A percentile compares a stretch with the other conserved stretches of the same genome.
These are phyloP conservation scores for Callospermophilus lateralis DNA, from an alignment of 2,113 vertebrate species.

Conservation along the genomic window DNA sequence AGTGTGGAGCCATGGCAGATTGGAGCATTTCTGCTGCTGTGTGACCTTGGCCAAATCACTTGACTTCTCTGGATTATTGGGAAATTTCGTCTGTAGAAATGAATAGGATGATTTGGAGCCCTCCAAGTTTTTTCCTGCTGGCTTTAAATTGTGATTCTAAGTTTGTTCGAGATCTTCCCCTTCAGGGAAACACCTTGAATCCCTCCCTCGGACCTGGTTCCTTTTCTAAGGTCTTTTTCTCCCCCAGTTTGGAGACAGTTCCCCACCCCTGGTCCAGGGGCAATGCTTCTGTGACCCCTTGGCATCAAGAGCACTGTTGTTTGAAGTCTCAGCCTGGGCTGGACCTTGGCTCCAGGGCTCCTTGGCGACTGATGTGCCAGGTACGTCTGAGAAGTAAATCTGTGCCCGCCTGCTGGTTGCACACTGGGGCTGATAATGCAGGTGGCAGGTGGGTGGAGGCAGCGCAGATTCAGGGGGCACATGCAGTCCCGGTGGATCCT, in stretches of 20 bases:
- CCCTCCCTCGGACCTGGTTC: background rate
- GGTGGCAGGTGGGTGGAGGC: no score
- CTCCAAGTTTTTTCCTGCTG: background rate
- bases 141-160: background rate
- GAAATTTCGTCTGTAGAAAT: background rate
- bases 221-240: background rate
- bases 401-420: background rate
- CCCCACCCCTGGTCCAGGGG: background rate
- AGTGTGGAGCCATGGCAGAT: background rate
- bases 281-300: background rate
- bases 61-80: constrained; percentile 51
- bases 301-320: background rate
- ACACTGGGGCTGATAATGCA: background rate
- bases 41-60: constrained; percentile 44
- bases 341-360: background rate
- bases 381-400: no score
- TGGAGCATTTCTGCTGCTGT: background rate
- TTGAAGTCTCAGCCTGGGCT: background rate
- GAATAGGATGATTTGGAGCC: background rate
- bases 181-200: background rate
- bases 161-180: background rate
- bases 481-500: fast-evolving
- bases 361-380: background rate
- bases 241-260: background rate
- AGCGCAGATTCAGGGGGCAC: no score